Conservation (phyloP, 1,140 invertebrate genomes). For the Drosophila equinoxialis region DNA sequence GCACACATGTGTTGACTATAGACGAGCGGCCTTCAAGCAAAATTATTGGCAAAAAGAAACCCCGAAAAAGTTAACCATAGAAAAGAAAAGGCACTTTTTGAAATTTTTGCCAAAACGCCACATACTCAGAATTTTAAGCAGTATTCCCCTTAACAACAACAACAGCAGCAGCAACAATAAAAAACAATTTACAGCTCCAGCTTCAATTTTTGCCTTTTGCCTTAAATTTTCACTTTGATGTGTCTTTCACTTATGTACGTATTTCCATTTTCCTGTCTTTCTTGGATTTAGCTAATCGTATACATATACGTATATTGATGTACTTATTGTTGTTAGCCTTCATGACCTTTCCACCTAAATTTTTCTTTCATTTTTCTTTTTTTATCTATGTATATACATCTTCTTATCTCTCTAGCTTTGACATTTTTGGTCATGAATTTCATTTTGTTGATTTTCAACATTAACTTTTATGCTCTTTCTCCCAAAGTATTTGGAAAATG, state of each 20-base stretch:
- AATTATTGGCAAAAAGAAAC: constrained; percentile 58
- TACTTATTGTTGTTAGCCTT: not conserved
- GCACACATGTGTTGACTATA: constrained; percentile 11
- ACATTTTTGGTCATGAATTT: constrained; percentile 65
- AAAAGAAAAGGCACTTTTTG: constrained; percentile 35
- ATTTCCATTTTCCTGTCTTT: constrained; percentile 28
- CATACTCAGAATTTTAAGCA: constrained; percentile 73
- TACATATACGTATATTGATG: not conserved
- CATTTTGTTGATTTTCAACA: constrained; percentile 43
- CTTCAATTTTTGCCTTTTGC: constrained; percentile 36
- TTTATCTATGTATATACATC: not conserved
- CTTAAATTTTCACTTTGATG: constrained; percentile 59
- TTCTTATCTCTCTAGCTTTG: constrained; percentile 11
- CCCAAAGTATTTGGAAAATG: constrained; percentile 60
- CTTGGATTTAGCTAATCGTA: constrained; percentile 42
- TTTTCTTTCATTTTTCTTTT: constrained; percentile 14
- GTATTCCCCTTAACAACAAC: constrained; percentile 23
- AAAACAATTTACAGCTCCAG: constrained; percentile 51
- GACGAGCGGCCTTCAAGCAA: constrained; percentile 61
- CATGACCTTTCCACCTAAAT: not conserved
- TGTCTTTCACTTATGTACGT: constrained; percentile 8
- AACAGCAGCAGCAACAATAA: constrained; percentile 14
- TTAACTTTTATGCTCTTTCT: constrained; percentile 44
- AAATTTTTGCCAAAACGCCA: constrained; percentile 47
- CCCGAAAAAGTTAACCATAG: constrained; percentile 60